phyloP scores from a whole-genome alignment of 1,140 invertebrate genomes.

The Lordiphosa clarofinis region DNA sequence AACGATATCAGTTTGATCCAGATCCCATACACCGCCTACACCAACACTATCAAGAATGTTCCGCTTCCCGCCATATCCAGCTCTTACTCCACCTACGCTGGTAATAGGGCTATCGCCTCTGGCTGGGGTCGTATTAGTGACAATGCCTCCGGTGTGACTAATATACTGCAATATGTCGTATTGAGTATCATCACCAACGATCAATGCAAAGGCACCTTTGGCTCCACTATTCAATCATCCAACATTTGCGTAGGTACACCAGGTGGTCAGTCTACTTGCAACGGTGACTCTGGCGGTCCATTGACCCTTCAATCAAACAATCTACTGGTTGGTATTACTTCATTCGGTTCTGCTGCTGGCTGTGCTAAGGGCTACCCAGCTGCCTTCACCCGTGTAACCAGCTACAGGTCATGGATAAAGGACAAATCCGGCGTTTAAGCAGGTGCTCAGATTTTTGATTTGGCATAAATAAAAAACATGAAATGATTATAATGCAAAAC shows the following conservation, averaged over 20 bases:
- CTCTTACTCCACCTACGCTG: slow-evolving; percentile 51
- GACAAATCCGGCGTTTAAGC: too few relatives aligned
- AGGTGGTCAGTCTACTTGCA: slow-evolving; percentile 57
- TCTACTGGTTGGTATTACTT: slow-evolving; percentile 81
- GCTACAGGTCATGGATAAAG: neutral
- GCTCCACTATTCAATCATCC: slow-evolving; percentile 35
- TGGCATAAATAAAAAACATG: too few relatives aligned
- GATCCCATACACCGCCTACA: slow-evolving; percentile 18
- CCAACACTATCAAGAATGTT: slow-evolving; percentile 28
- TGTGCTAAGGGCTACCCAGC: slow-evolving; percentile 79
- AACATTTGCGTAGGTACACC: slow-evolving; percentile 21
- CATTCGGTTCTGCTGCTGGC: slow-evolving; percentile 55
- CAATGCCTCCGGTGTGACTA: slow-evolving; percentile 29
- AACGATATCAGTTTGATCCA: slow-evolving; percentile 65
- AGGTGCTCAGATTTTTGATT: too few relatives aligned
- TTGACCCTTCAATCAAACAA: slow-evolving; percentile 76
- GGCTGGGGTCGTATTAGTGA: slow-evolving; percentile 60
- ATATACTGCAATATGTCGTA: slow-evolving; percentile 24
- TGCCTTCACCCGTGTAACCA: slow-evolving; percentile 81
- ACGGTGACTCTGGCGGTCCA: slow-evolving; percentile 82
- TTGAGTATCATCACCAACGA: slow-evolving; percentile 18
- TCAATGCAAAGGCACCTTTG: slow-evolving; percentile 30
- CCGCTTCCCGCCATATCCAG: slow-evolving; percentile 28
- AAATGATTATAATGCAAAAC: too few relatives aligned
- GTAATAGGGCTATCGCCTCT: slow-evolving; percentile 48